Evolutionary conservation across 2,888 invertebrate genomes (phyloP), one percentile per base, ranked within the genome.

Genomic region (Dynastes hyllus): DNA sequence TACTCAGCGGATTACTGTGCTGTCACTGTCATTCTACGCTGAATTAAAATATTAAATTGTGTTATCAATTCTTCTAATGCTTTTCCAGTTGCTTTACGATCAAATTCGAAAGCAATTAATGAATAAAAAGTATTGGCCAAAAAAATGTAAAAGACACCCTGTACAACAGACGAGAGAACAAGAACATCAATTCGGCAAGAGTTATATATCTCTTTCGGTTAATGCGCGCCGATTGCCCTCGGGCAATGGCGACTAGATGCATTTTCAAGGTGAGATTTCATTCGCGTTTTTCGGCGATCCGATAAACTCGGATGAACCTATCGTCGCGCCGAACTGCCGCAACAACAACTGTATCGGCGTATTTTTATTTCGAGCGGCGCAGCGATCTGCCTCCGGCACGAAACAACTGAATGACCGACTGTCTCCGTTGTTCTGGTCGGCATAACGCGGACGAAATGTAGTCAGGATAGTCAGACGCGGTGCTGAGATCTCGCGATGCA

Each of bases 401-500:
- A 22, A 8, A 8, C 22, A n/a, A 58, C 22, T 58, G 55, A 58
- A 16, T 58, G 16, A 58, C 55, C 22, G 16, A 58, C 16, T 22
- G 55, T 16, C 8, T 16, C 22, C 16, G 16, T 22, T 2, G 8
- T 22, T 58, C 55, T 22, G 6, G 22, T 4, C 55, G 22, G 9
- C 22, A 55, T 55, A 58, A 22, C 22, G 55, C 55, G 55, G 6
- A 16, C 53, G 13, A 22, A 8, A 22, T 58, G n/a, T 9, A 58
- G 32, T 5, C 32, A 5, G 32, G 8, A 22, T 58, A 16, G 16
- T 2, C 22, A 58, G 55, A 58, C 55, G 55, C 16, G 9, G 53
- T n/a, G 53, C 83, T 87, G 88, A 87, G 86, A 84, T 86, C 84
- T 85, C 80, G 55, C 58, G 75, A n/a, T 58, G 77, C 78, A 83